These are phyloP conservation scores for Taeniopygia guttata DNA, from an alignment of 2,797 vertebrate species.

Conservation along the genomic window DNA sequence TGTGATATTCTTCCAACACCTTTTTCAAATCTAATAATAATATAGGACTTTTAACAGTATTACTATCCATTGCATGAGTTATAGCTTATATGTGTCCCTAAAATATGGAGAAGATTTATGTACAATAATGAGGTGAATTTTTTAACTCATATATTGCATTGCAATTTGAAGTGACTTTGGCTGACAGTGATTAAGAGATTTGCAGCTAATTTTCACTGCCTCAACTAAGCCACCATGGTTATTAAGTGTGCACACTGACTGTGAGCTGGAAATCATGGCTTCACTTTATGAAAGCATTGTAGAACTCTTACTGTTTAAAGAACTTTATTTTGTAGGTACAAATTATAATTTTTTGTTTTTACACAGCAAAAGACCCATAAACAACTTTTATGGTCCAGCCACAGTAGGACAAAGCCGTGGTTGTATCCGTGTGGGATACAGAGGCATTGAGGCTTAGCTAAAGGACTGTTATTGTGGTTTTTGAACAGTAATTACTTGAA, in stretches of 20 bases:
- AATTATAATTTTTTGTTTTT: not conserved
- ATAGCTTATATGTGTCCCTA: not conserved
- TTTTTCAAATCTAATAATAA: not conserved
- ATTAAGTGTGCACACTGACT: not conserved
- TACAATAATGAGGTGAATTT: not conserved
- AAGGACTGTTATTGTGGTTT: not conserved
- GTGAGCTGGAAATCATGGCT: not conserved
- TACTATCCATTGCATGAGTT: not conserved
- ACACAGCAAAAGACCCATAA: not conserved
- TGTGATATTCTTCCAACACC: not conserved
- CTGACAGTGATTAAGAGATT: not conserved
- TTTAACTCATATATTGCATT: not conserved
- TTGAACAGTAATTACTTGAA: constrained; percentile 36
- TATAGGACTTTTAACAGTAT: not conserved
- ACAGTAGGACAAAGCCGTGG: not conserved
- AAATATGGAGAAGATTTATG: not conserved
- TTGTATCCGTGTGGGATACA: not conserved
- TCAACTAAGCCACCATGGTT: not conserved
- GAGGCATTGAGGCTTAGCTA: not conserved
- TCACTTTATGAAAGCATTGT: not conserved
- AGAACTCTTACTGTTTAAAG: not conserved
- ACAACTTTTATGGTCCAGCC: not conserved
- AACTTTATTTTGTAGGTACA: not conserved
- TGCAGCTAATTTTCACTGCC: not conserved
- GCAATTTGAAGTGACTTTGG: not conserved